Evolutionary conservation across 1,140 invertebrate genomes (phyloP).

Genomic region (Bombyx mandarina): DNA sequence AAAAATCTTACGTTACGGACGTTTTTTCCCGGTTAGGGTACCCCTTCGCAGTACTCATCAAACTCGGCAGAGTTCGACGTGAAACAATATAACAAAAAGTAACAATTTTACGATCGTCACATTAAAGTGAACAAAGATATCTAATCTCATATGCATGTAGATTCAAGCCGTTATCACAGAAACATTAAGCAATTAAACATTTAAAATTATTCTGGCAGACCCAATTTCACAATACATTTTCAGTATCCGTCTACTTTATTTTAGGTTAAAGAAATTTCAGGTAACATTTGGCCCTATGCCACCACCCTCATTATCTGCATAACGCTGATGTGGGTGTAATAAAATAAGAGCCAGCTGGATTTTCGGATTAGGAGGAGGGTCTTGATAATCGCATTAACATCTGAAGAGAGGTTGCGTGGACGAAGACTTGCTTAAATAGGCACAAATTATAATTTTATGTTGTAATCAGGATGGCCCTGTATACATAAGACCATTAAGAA

Average conservation of each 20-base stretch:
- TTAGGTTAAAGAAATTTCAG: not conserved
- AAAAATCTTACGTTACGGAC: too few species aligned
- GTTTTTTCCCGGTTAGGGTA: too few species aligned
- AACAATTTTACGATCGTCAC: not conserved
- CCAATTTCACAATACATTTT: conserved; percentile 5
- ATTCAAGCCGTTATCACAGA: not conserved
- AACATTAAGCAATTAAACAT: not conserved
- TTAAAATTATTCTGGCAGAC: not conserved
- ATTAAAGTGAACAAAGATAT: not conserved
- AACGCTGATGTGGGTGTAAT: conserved; percentile 8
- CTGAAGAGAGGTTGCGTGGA: too few species aligned
- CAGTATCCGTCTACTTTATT: too few species aligned
- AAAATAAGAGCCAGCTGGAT: conserved; percentile 5
- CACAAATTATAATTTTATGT: too few species aligned
- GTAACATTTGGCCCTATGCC: conserved; percentile 1
- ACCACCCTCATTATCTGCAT: conserved; percentile 6
- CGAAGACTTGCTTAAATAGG: too few species aligned
- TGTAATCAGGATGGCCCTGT: too few species aligned
- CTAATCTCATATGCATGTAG: not conserved
- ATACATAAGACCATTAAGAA: too few species aligned
- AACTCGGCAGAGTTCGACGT: too few species aligned
- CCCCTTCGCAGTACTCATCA: too few species aligned
- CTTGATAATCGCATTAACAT: conserved; percentile 8
- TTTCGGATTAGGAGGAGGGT: conserved; percentile 5
- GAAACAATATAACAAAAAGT: not conserved